phyloP scores from a whole-genome alignment of 2,888 invertebrate genomes.

The Melikaiella ostensackeni region DNA sequence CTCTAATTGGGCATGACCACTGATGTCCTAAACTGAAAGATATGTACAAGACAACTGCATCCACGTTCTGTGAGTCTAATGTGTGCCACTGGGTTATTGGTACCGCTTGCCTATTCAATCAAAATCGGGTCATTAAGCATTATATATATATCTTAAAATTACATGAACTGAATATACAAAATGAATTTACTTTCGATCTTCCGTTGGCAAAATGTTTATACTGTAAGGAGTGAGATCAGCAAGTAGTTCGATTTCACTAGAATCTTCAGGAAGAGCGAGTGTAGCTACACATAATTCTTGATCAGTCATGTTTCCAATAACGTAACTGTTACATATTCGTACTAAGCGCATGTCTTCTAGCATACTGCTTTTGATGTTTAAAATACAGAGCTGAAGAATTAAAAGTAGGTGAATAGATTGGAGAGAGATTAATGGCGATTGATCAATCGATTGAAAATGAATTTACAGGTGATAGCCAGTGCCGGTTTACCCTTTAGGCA shows the following conservation, averaged over 20 bases:
- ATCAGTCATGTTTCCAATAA: conserved; percentile 81
- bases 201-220: conserved; percentile 74
- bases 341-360: conserved; percentile 84
- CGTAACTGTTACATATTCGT: conserved; percentile 82
- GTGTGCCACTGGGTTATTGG: conserved; percentile 72
- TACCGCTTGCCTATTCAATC: conserved; percentile 62
- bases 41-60: conserved; percentile 68
- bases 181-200: conserved; percentile 75
- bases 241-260: conserved; percentile 71
- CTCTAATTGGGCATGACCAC: conserved; percentile 81
- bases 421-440: neutral
- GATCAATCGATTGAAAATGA: neutral
- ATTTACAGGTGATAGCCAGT: neutral
- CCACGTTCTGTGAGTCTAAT: conserved; percentile 56
- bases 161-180: neutral
- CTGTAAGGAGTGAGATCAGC: conserved; percentile 73
- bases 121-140: neutral
- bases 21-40: conserved; percentile 66
- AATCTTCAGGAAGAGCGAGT: conserved; percentile 77
- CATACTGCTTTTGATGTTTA: conserved; percentile 83
- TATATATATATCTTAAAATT: conserved; percentile 14
- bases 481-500: too few species aligned
- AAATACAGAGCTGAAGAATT: conserved; percentile 79
- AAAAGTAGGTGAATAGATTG: conserved; percentile 39
- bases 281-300: conserved; percentile 80